Evolutionary conservation across 2,888 invertebrate species (phyloP).

Genomic region (Pseudococcus viburni): DNA sequence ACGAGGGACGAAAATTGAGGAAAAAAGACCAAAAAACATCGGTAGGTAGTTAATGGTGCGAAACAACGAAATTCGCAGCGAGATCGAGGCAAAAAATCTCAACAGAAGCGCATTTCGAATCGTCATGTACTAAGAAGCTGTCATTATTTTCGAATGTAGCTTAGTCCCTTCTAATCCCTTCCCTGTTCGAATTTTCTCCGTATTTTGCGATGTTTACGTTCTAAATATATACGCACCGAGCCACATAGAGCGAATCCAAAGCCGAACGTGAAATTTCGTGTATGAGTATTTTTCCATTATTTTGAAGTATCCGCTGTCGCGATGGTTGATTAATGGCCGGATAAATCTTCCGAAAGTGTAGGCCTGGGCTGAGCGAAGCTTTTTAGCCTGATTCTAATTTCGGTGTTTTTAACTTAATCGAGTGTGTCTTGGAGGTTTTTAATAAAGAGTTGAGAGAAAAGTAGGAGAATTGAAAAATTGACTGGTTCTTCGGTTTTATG

Average conservation of each 20-base stretch:
- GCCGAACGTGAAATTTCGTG: slow-evolving; percentile 22
- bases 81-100: background rate
- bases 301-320: slow-evolving; percentile 34
- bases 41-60: background rate
- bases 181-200: slow-evolving; percentile 36
- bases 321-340: slow-evolving; percentile 30
- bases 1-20: background rate
- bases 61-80: slow-evolving; percentile 10
- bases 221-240: slow-evolving; percentile 29
- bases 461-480: background rate
- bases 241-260: background rate
- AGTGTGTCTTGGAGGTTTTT: background rate
- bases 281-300: slow-evolving; percentile 54
- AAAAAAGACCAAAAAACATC: slow-evolving; percentile 16
- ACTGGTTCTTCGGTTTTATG: background rate
- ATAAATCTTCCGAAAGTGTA: slow-evolving; percentile 7
- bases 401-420: background rate
- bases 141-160: slow-evolving; percentile 52
- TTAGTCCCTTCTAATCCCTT: background rate
- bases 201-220: slow-evolving; percentile 57
- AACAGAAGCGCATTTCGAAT: slow-evolving; percentile 43
- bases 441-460: background rate
- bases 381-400: background rate
- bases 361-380: background rate
- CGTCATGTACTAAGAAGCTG: slow-evolving; percentile 40